These are phyloP conservation scores for Pelagia noctiluca DNA, from an alignment of 30 jellyfish, hydroid and myxozoan genomes.

Conservation along the genomic window DNA sequence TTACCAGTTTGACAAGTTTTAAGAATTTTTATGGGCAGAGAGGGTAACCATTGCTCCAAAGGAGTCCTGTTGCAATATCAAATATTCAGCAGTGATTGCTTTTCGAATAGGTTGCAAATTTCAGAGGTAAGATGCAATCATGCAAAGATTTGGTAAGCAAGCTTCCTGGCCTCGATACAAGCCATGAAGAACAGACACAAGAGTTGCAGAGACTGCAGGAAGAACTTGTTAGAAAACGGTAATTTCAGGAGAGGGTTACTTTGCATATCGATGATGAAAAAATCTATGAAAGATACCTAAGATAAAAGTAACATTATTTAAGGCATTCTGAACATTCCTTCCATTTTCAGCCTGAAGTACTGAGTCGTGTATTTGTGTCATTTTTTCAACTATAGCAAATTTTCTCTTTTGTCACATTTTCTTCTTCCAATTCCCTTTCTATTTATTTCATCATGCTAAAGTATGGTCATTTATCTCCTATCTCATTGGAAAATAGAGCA, in stretches of 20 bases:
- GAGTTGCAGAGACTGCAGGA: conserved; percentile 31
- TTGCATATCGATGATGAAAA: not conserved
- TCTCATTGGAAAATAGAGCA: no score
- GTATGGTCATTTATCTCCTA: no score
- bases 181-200: conserved; percentile 76
- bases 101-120: conserved; percentile 51
- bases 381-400: no score
- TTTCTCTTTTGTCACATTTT: no score
- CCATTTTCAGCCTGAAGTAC: not conserved
- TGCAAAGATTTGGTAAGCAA: conserved; percentile 74
- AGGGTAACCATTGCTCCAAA: no score
- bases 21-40: no score
- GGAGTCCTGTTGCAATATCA: no score
- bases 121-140: conserved; percentile 65
- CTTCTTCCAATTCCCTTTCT: no score
- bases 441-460: no score
- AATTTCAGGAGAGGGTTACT: no score
- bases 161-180: conserved; percentile 81
- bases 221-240: conserved; percentile 74
- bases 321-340: not conserved
- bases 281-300: not conserved
- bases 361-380: no score
- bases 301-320: not conserved
- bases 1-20: no score
- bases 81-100: not conserved